Evolutionary conservation across 2,888 invertebrate species (phyloP), one percentile per base, ranked within the genome.

Genomic region (Sesia bembeciformis): DNA sequence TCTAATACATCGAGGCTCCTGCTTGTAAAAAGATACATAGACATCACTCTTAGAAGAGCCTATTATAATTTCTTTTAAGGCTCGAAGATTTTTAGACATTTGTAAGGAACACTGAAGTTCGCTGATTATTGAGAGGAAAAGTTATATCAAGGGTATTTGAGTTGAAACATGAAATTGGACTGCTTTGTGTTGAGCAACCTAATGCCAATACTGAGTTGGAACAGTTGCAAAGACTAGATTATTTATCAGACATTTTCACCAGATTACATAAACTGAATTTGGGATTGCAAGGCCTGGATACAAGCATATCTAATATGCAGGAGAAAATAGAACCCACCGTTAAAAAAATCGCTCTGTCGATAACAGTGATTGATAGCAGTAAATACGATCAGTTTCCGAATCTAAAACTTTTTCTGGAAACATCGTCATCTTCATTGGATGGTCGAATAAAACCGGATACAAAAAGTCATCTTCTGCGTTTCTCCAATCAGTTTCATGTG

Each of bases 91-190:
- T n/a, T n/a, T n/a, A n/a, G 39, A 52, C 4, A n/a, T 52, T n/a
- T 39, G 40, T 40, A 8, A 52, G 23, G 23, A 23, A 23, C 23
- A 23, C 23, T 23, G 23, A 23, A 23, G 23, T 23, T 23, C 23
- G 23, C 40, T 58, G 57, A 57, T 54, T 60, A 40, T 58, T 55
- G 39, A 53, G 53, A 54, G 57, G 60, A 50, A 60, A 51, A 52
- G 52, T 53, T 51, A 38, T 60, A 39, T 23, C 58, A 41, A 57
- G 60, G 53, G 53, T 23, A 23, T 23, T 23, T 23, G 23, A 23
- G 23, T 23, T 23, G 23, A 23, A 2, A 23, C 23, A 23, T 55
- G 57, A 55, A 55, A 49, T 55, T 53, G 49, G 5, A 42, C 7
- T 49, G 7, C n/a, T 8, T 23, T 49, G 1, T 5, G 42, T 6